Evolutionary conservation across 2,888 invertebrate genomes (phyloP), one percentile per base, ranked within the genome.

Genomic region (Parasteatoda lunata): DNA sequence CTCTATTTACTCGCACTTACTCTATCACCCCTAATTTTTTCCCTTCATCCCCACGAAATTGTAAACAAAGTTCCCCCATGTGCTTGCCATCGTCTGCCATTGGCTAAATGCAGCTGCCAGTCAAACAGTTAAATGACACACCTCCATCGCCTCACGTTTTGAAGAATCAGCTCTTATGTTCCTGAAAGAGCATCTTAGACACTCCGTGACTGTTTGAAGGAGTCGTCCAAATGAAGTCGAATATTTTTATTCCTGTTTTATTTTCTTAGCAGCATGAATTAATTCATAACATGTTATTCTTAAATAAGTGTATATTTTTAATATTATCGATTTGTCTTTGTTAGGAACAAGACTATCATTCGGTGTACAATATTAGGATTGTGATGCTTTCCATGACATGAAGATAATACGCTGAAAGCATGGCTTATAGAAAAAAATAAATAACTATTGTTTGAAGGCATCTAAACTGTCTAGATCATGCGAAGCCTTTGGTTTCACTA

Each of bases 41-140:
- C 49, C 49, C 8, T 13, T 48, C 49, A n/a, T 49, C 11, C 48
- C 30, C 6, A 15, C 45, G 49, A 71, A 66, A 86, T 76, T 77
- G 85, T 86, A 86, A 86, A 86, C 85, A 86, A 86, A 82, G 49
- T 70, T 70, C 71, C 75, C 65, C n/a, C 68, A 71, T 86, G 80
- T 86, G 77, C 54, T 65, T 66, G 6, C 4, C 15, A 7, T 52
- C 9, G 51, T 6, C 15, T 11, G 9, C 71, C 59, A 86, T 86
- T 86, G 85, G 85, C 9, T 7, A 49, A 66, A 47, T 30, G 13
- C 30, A 65, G 15, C 76, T 76, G 85, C 77, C 85, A 86, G 30
- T 86, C 85, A 77, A 48, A n/a, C 13, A 48, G 13, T 30, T 47
- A 8, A 7, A 52, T 52, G 71, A 76, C 68, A 75, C 85, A n/a